Evolutionary conservation across 2,797 vertebrate species (phyloP), one percentile per base, ranked within the genome.

Genomic region (Malurus splendens): DNA sequence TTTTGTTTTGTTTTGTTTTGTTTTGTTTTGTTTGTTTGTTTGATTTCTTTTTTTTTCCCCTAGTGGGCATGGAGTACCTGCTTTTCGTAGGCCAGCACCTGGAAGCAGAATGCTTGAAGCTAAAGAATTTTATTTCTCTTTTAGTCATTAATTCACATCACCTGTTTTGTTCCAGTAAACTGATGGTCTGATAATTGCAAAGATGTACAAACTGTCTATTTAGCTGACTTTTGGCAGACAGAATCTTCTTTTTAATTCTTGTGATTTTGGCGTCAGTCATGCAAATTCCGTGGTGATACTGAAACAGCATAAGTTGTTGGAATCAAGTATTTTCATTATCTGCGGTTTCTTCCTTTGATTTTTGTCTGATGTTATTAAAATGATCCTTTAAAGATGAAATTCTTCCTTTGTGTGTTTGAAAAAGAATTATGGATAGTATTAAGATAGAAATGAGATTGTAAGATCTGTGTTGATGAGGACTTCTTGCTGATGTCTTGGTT

Each of bases 311-410:
- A 76, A 36, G 32, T 19, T 30, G 10, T 36, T 32, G 3, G 17
- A 76, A 82, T 70, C 9, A 25, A 57, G 14, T 62, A 18, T 90
- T 86, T 92, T 86, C 42, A 50, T 87, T 15, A 60, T 56, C 18
- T 67, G 25, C 67, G 32, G 12, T 67, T 88, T 59, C 18, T 86
- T 73, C 22, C 16, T 77, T 90, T 64, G 27, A 38, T 61, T 92
- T 82, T 70, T 79, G 25, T 82, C 16, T 64, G 33, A 18, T 8
- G 0, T 45, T 27, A 86, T 86, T 94, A 90, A 93, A 94, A 62
- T 70, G 2, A 4, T 64, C 87, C 50, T 73, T 73, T 83, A 61
- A 89, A 89, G 24, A 62, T 30, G 1, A 54, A 86, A 47, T 60
- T 64, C 3, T 56, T 78, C 33, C 45, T 82, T 4, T 76, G 18